Percentiles rank a stretch among this genome's conserved stretches.
Conservation (phyloP, 2,888 invertebrate species). For the Linyphia triangularis region DNA sequence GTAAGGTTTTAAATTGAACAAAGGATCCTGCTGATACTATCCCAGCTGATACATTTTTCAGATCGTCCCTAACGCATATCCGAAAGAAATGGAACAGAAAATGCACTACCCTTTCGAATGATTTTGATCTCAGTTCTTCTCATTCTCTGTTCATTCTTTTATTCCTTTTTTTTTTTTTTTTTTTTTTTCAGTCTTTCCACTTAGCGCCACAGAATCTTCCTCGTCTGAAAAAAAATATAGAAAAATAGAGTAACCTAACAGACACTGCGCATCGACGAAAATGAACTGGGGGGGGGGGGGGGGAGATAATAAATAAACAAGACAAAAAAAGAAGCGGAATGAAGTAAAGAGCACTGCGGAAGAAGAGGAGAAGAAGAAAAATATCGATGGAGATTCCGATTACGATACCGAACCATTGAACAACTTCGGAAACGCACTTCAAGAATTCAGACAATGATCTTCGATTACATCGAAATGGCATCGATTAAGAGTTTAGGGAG, state of each 20-base stretch:
- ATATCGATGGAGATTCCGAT: slow-evolving; percentile 72
- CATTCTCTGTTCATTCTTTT: slow-evolving; percentile 9
- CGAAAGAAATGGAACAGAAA: slow-evolving; percentile 28
- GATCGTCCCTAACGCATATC: slow-evolving; percentile 17
- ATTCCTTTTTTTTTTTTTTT: background rate
- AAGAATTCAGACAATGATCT: slow-evolving; percentile 67
- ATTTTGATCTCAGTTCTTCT: slow-evolving; percentile 55
- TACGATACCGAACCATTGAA: slow-evolving; percentile 73
- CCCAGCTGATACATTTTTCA: slow-evolving; percentile 41
- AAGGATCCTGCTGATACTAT: no score
- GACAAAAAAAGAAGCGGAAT: slow-evolving; percentile 27
- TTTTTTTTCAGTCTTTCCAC: slow-evolving; percentile 38
- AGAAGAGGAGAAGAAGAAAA: slow-evolving; percentile 47
- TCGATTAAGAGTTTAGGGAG: slow-evolving; percentile 71
- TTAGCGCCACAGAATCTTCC: slow-evolving; percentile 41
- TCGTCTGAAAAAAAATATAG: slow-evolving; percentile 6
- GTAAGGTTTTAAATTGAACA: no score
- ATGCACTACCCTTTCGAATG: slow-evolving; percentile 56
- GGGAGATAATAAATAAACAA: slow-evolving; percentile 1
- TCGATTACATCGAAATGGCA: slow-evolving; percentile 72
- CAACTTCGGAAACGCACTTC: slow-evolving; percentile 58
- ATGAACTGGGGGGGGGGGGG: background rate
- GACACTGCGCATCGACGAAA: slow-evolving; percentile 2
- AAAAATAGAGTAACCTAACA: slow-evolving; percentile 14
- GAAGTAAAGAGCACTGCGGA: slow-evolving; percentile 33